A percentile compares a stretch with the other conserved stretches of the same genome.
phyloP scores from a whole-genome alignment of 1,140 invertebrate genomes.

The Leptinotarsa undecemlineata region DNA sequence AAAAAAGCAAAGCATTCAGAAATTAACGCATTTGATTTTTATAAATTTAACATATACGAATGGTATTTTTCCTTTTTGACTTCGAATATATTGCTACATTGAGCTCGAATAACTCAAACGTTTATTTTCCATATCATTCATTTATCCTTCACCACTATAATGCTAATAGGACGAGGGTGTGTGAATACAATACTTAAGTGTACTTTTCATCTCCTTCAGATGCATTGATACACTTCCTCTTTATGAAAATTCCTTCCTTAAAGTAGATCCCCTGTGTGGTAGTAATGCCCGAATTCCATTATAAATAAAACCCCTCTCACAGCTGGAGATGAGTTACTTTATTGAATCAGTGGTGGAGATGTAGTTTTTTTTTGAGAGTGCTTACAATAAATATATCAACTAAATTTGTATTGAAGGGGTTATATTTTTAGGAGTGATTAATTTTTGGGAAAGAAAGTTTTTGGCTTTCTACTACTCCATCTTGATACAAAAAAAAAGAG shows the following conservation, averaged over 20 bases:
- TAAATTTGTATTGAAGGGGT: no score
- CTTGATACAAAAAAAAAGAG: no score
- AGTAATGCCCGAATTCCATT: conserved; percentile 41
- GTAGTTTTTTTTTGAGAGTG: not conserved
- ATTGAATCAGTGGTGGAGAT: conserved; percentile 1
- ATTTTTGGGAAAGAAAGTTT: no score
- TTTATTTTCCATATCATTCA: conserved; percentile 2
- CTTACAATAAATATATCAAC: no score
- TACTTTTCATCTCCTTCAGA: conserved; percentile 11
- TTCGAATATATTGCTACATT: no score
- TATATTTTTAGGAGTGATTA: no score
- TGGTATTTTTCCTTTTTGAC: no score
- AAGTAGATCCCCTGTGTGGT: conserved; percentile 32
- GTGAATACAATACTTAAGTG: conserved; percentile 4
- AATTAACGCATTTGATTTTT: no score
- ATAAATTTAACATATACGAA: no score
- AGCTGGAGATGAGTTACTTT: conserved; percentile 33
- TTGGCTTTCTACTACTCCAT: no score
- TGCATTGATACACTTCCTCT: conserved; percentile 4
- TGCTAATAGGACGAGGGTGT: conserved; percentile 6
- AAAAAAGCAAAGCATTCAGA: no score
- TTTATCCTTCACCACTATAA: conserved; percentile 2
- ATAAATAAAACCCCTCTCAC: conserved; percentile 34
- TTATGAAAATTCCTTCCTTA: conserved; percentile 9
- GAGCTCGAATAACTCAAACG: not conserved